These are phyloP conservation scores for Syndactyla subalaris DNA, from an alignment of 2,797 vertebrate species.

Conservation along the genomic window DNA sequence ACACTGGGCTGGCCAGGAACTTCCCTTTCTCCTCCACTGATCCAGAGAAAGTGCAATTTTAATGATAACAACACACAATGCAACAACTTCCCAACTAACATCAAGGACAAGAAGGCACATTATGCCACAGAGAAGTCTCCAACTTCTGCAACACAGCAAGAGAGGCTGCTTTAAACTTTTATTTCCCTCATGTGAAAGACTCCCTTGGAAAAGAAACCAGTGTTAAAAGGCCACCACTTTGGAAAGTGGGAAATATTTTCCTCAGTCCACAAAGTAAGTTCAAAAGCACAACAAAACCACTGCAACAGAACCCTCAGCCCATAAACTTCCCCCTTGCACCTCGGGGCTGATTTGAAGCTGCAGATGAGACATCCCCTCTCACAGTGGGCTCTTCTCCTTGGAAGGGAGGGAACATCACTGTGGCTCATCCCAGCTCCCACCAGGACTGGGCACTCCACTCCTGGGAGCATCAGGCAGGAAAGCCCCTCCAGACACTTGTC, in stretches of 20 bases:
- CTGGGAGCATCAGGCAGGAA: background rate
- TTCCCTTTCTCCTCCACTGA: background rate
- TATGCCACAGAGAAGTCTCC: background rate
- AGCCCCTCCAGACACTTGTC: rapidly evolving
- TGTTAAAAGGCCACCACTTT: background rate
- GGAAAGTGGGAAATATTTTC: background rate
- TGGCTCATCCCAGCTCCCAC: background rate
- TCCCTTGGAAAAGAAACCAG: background rate
- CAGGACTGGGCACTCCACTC: background rate
- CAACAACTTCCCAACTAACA: background rate
- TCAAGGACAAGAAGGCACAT: background rate
- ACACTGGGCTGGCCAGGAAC: background rate
- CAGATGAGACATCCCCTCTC: background rate
- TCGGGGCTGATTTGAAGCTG: background rate
- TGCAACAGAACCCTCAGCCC: background rate
- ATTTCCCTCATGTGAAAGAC: background rate
- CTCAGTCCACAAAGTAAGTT: background rate
- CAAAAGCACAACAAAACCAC: background rate
- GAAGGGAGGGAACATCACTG: background rate
- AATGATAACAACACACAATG: background rate
- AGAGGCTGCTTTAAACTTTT: background rate
- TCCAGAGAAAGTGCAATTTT: background rate
- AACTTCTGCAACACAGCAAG: background rate
- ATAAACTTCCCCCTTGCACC: background rate
- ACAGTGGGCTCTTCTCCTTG: background rate